Evolutionary conservation across 2,113 vertebrate genomes (phyloP).

Genomic region (Gavia stellata): DNA sequence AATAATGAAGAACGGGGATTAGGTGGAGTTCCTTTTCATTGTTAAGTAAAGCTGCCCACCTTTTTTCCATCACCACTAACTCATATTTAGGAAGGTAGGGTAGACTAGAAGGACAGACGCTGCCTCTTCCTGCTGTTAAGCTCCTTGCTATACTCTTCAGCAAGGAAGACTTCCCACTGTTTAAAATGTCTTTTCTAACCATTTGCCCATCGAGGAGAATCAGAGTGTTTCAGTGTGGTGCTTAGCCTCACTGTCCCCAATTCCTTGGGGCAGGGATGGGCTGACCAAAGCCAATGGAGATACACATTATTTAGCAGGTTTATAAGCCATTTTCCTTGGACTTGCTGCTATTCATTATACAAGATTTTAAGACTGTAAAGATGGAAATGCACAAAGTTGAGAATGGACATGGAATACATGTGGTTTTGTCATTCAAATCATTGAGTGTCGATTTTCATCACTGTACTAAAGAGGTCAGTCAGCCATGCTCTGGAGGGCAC

Average conservation of each 20-base stretch:
- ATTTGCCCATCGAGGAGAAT: neutral
- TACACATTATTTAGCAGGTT: neutral
- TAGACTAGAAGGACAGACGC: neutral
- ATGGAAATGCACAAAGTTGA: neutral
- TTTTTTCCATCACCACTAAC: neutral
- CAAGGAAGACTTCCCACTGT: neutral
- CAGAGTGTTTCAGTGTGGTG: neutral
- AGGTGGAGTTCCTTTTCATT: neutral
- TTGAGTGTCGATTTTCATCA: fast-evolving
- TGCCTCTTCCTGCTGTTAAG: neutral
- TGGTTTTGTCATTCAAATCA: neutral
- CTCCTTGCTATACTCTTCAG: neutral
- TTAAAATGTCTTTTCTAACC: neutral
- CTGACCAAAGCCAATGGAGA: neutral
- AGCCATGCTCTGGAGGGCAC: neutral
- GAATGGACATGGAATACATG: neutral
- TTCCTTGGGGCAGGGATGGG: neutral
- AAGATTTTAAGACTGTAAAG: neutral
- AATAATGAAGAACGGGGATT: neutral
- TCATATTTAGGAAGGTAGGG: neutral
- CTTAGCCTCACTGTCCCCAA: neutral
- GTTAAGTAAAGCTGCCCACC: neutral
- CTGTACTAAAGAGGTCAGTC: neutral
- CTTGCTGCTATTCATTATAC: neutral
- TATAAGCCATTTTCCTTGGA: neutral